These are phyloP conservation scores for Leptocoma aspasia DNA, from an alignment of 2,113 vertebrate species.

Conservation along the genomic window DNA sequence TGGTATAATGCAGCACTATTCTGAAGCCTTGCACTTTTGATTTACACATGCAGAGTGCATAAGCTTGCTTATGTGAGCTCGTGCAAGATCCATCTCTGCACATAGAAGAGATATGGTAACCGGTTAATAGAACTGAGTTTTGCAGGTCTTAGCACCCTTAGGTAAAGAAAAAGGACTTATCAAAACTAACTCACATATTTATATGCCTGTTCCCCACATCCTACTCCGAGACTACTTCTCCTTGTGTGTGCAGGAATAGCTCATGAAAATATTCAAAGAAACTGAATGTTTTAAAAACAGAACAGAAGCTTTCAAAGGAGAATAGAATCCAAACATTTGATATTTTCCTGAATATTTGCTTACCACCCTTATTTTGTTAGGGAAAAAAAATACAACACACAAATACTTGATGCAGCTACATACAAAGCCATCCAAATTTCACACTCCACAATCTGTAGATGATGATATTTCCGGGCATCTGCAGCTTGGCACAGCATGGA, in stretches of 20 bases:
- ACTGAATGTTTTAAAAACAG: constrained; percentile 25
- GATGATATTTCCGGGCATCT: constrained; percentile 61
- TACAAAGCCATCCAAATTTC: constrained; percentile 64
- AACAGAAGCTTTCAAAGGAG: constrained; percentile 58
- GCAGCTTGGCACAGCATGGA: constrained; percentile 64
- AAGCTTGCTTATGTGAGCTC: background rate
- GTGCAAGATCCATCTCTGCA: background rate
- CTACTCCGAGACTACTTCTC: constrained; percentile 1
- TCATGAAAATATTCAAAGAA: constrained; percentile 36
- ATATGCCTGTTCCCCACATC: constrained; percentile 1
- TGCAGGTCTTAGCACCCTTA: background rate
- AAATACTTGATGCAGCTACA: constrained; percentile 51
- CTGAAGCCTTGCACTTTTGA: background rate
- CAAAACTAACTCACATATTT: constrained; percentile 19
- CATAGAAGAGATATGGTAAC: background rate
- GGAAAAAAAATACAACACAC: constrained; percentile 48
- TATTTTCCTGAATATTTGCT: constrained; percentile 58
- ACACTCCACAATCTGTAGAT: constrained; percentile 62
- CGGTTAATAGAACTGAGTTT: background rate
- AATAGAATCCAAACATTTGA: constrained; percentile 59
- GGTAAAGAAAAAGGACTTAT: background rate
- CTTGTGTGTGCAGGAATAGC: constrained; percentile 35
- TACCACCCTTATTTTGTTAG: constrained; percentile 48
- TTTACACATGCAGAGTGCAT: background rate
- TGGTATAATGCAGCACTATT: background rate